These are phyloP conservation scores for Cydia pomonella DNA, from an alignment of 1,140 invertebrate genomes.

Conservation along the genomic window DNA sequence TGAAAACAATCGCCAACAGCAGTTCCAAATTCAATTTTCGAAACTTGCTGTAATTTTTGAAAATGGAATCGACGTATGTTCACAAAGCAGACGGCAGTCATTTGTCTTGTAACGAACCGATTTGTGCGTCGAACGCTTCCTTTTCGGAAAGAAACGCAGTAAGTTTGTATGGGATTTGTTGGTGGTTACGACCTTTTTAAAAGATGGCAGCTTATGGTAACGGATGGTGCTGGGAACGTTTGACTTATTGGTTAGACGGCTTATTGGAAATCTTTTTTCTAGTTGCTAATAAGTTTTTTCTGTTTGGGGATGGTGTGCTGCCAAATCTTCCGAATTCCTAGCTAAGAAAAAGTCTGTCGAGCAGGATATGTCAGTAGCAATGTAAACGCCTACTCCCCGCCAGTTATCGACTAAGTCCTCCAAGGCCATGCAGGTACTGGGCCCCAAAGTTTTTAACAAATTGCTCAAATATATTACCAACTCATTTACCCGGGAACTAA, in stretches of 20 bases:
- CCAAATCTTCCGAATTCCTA: background rate
- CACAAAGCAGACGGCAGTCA: slow-evolving; percentile 61
- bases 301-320: background rate
- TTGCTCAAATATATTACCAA: too few relatives aligned
- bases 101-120: slow-evolving; percentile 79
- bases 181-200: background rate
- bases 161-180: background rate
- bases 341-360: too few relatives aligned
- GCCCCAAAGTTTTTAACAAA: too few relatives aligned
- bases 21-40: slow-evolving; percentile 62
- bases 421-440: too few relatives aligned
- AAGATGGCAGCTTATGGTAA: slow-evolving; percentile 61
- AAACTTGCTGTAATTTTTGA: slow-evolving; percentile 71
- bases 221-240: slow-evolving; percentile 62
- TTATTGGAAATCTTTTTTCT: slow-evolving; percentile 48
- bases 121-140: slow-evolving; percentile 61
- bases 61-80: slow-evolving; percentile 66
- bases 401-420: too few relatives aligned
- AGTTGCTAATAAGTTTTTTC: slow-evolving; percentile 11
- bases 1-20: slow-evolving; percentile 39
- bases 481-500: too few relatives aligned
- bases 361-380: too few relatives aligned
- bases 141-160: background rate
- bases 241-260: slow-evolving; percentile 67
- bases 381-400: too few relatives aligned